Evolutionary conservation across 2,888 invertebrate species (phyloP), one percentile per base, ranked within the genome.

Genomic region (Agriopis leucophaearia): DNA sequence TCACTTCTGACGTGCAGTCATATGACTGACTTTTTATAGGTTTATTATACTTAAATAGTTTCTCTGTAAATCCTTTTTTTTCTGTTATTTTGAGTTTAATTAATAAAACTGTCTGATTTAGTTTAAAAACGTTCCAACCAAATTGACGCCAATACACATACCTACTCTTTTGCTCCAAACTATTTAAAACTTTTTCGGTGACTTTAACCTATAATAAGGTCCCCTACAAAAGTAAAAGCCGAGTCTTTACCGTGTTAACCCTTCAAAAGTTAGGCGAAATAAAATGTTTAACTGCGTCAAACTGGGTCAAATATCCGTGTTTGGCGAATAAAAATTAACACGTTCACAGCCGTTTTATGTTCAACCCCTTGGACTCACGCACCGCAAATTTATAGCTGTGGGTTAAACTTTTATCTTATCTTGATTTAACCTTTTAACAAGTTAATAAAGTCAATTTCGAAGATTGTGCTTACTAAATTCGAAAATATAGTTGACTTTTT

Each of bases 231-330:
- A 1, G 12, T 50, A 45, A 50, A 7, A 38, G 18, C 27, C 8
- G 6, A n/a, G 15, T 13, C 16, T n/a, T 44, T 48, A 4, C 40
- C 13, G 27, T 40, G 40, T 62, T 55, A 62, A 63, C 63, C 64
- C 57, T 57, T 64, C 35, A 40, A 61, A 70, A 70, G 48, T 70
- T 55, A 47, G 8, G 1, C 40, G 38, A 64, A 64, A 66, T 70
- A 69, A 68, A 70, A 72, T 66, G 61, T 69, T 57, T 66, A 66
- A 61, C 57, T 64, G 58, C 69, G 68, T 16, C 8, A 27, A 66
- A 48, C 67, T 42, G 42, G 70, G 57, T 38, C 64, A 66, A 69
- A 69, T 66, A 65, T 57, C 65, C 64, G 52, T 58, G 50, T 35
- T 16, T 48, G 38, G 13, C 55, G 51, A 64, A 70, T 71, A 74